These are phyloP conservation scores for Eutolmus rufibarbis DNA, from an alignment of 2,888 invertebrate genomes.

Conservation along the genomic window DNA sequence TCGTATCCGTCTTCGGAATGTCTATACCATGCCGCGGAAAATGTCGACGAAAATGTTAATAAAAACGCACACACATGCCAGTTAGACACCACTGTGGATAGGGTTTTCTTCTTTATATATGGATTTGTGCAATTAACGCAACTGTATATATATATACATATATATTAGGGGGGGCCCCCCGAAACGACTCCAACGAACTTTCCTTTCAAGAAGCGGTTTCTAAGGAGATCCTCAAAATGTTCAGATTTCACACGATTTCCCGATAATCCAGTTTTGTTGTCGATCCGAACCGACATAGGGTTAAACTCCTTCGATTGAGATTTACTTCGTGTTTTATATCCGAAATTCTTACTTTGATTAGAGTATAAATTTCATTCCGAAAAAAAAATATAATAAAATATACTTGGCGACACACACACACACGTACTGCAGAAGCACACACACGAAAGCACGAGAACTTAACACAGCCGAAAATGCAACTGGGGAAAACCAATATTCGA, in stretches of 20 bases:
- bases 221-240: background rate
- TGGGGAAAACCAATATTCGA: conserved; percentile 20
- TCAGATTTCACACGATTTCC: background rate
- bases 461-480: conserved; percentile 21
- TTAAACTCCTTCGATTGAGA: background rate
- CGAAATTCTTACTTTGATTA: background rate
- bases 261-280: conserved; percentile 1
- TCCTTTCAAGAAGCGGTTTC: background rate
- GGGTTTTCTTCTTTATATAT: background rate
- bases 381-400: background rate
- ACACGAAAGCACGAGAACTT: background rate
- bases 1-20: conserved; percentile 41
- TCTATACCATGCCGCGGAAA: conserved; percentile 46
- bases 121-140: background rate
- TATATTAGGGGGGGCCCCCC: background rate
- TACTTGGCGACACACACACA: background rate
- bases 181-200: background rate
- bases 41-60: conserved; percentile 46
- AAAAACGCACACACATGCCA: conserved; percentile 41
- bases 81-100: background rate
- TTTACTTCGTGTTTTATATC: background rate
- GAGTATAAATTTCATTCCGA: conserved; percentile 2
- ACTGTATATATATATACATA: background rate
- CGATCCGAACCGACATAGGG: background rate
- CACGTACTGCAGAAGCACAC: background rate